Percentiles rank a stretch among this genome's conserved stretches.
phyloP scores from a whole-genome alignment of 1,140 invertebrate genomes.

The Orius laevigatus region DNA sequence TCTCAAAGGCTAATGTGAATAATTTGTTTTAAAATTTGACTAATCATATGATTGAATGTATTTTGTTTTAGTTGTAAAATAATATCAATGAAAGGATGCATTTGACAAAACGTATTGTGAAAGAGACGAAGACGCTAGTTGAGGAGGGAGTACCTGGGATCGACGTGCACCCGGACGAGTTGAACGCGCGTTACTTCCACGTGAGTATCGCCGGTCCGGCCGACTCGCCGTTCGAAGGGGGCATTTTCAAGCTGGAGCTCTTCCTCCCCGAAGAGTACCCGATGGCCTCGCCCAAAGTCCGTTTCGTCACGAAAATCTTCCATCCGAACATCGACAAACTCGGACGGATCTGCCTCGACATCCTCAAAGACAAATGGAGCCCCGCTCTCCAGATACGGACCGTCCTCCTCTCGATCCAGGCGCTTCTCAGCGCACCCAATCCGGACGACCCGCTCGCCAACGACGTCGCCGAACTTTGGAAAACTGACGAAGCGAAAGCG shows the following conservation, averaged over 20 bases:
- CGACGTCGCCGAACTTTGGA: slow-evolving; percentile 95
- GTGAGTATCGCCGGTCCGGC: slow-evolving; percentile 76
- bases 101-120: slow-evolving; percentile 71
- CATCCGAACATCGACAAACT: slow-evolving; percentile 66
- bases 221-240: slow-evolving; percentile 65
- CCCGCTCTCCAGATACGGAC: slow-evolving; percentile 94
- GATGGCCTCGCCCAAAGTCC: slow-evolving; percentile 66
- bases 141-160: slow-evolving; percentile 95
- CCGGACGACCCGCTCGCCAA: slow-evolving; percentile 94
- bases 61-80: not conserved
- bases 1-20: no score
- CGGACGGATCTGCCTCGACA: slow-evolving; percentile 61
- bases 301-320: slow-evolving; percentile 70
- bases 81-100: slow-evolving; percentile 69
- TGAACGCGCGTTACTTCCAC: slow-evolving; percentile 90
- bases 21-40: no score
- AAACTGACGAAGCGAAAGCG: slow-evolving; percentile 87
- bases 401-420: slow-evolving; percentile 91
- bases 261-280: slow-evolving; percentile 66
- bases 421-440: slow-evolving; percentile 88
- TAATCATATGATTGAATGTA: no score
- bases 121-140: slow-evolving; percentile 98
- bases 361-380: slow-evolving; percentile 86
- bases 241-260: slow-evolving; percentile 60
- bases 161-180: slow-evolving; percentile 84